Base-by-base conservation (phyloP, 2,888 invertebrate species). In the Cephus pulcher region DNA sequence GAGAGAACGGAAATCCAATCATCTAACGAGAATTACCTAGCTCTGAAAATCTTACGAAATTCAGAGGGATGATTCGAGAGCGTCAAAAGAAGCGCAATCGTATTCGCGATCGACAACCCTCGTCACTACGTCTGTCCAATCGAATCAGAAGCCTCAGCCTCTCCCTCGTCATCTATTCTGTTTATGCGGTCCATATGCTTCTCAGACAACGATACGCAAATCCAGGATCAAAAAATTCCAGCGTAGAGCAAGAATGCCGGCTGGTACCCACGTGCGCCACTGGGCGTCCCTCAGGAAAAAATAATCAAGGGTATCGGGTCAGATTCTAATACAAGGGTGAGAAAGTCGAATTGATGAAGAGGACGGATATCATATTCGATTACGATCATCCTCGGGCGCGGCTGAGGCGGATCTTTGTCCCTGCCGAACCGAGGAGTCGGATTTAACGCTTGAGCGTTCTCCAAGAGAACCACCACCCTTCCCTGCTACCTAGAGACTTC, bases 331-430 rank as follows among this genome's bases (percentile, higher is more conserved):
- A 56, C 56, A 2, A 56, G 77, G 80, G 78, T 79, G 76, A 83
- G 78, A 80, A 80, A 82, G 79, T 77, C 78, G 79, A 82, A 76
- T 84, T 87, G 86, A 88, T 88, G 86, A 87, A 87, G 86, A 83
- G 87, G 82, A 80, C 81, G 85, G 88, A 88, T 90, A 88, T 89
- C 86, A 89, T 89, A 90, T 89, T 89, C 88, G 89, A 89, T 89
- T 89, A 90, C 87, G 87, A 87, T 89, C 85, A 87, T 88, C 86
- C 84, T 86, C 81, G 87, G 82, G 23, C 56, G 2, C 23, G 56
- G 9, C 56, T 56, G 23, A 84, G 85, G 80, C 78, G 84, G 82
- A 83, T 86, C 86, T 90, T 89, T 90, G 89, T 89, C 85, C 85
- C 82, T 79, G 77, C 83, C 79, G 84, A 83, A 82, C 81, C 81